Base-by-base conservation (phyloP, 2,888 invertebrate genomes). In the Drosophila ochracea region DNA sequence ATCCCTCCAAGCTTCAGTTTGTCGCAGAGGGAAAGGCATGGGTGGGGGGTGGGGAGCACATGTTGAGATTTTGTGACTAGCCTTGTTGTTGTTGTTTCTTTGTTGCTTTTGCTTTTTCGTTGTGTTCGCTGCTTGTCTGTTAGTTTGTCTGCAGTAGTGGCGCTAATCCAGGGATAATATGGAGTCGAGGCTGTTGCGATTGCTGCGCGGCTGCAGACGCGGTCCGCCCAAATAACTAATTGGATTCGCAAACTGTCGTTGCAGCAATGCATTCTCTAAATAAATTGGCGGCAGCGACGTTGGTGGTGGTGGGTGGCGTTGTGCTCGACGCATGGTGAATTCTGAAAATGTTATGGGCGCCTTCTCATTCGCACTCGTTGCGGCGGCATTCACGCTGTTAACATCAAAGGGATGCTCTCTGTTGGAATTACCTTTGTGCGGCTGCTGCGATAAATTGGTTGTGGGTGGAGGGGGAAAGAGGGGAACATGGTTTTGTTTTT, bases 221-320 rank as follows among this genome's bases (percentile, higher is more conserved):
- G 95, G 95, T 66, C 95, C 96, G 73, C 96, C 96, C 83, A 96
- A 93, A 92, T 96, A 96, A 92, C 96, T 96, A 85, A 96, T 94
- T 54, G 96, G 96, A 93, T 96, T 96, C 72, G 94, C 94, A 91
- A 95, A 96, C 78, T 93, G 92, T 13, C 94, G 90, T 68, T 90
- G 91, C 77, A 66, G 63, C 78, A 90, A 68, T 25, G 91, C 85
- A 67, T 68, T 80, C 70, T 87, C 91, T 52, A 91, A 79, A 89
- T 91, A 94, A 68, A 94, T 92, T 39, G 95, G 95, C 43, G 94
- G 31, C 9, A 95, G 95, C 50, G 93, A 28, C 4, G 68, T 67
- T 35, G 9, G 11, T 35, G 58, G 53, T 37, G 66, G 37, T 16
- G 11, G 49, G 31, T 39, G 53, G 19, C 68, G 76, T 21, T 67